These are phyloP conservation scores for Mustela lutreola DNA, from an alignment of 2,113 vertebrate genomes.

Conservation along the genomic window DNA sequence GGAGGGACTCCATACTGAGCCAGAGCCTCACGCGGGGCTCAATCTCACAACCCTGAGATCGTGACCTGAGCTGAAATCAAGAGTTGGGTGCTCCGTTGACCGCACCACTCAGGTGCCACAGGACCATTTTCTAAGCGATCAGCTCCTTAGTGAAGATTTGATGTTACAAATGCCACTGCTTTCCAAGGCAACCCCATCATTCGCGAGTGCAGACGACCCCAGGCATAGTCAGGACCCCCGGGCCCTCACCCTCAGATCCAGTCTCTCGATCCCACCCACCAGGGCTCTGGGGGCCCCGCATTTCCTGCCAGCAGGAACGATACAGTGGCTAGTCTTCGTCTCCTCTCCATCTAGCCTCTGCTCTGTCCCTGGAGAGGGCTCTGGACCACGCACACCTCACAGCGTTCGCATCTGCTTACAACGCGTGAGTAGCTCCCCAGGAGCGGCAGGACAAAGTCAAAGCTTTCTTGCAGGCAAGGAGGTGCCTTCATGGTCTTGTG, in stretches of 20 bases:
- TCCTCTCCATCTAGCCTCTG: not conserved
- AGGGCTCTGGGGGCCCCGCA: not conserved
- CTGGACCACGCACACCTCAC: not conserved
- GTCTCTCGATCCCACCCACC: not conserved
- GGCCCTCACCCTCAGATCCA: not conserved
- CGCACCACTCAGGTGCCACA: not conserved
- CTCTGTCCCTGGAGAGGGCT: not conserved
- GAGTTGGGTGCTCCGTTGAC: not conserved
- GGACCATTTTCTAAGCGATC: not conserved
- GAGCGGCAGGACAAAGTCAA: not conserved
- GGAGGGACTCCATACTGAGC: not conserved
- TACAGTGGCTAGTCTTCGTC: not conserved
- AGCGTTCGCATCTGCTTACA: not conserved
- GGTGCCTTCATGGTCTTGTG: not conserved
- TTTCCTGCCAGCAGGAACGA: not conserved
- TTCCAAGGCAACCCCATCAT: not conserved
- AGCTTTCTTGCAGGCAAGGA: not conserved
- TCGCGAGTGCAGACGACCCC: not conserved
- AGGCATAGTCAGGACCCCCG: not conserved
- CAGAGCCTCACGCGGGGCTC: not conserved
- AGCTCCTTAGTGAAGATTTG: not conserved
- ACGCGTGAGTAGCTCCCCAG: not conserved
- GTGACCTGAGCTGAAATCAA: not conserved
- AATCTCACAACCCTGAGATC: not conserved
- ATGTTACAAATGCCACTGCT: not conserved